Conservation (phyloP, 2,797 vertebrate species). For the Gobionotothen gibberifrons region DNA sequence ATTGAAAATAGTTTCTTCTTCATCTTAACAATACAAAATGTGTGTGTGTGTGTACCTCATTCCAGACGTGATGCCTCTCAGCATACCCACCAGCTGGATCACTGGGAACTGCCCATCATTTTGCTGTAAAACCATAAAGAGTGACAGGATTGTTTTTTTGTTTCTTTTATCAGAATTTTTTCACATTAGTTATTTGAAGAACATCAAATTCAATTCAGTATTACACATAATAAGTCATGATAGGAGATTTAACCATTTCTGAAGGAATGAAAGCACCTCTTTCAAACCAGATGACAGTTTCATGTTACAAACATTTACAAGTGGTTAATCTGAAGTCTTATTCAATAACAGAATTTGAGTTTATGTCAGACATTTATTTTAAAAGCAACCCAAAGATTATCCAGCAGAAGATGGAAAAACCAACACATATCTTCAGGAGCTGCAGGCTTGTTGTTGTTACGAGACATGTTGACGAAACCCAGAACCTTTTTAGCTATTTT, state of each 20-base stretch:
- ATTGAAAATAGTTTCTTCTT: neutral
- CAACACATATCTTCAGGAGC: neutral
- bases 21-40: neutral
- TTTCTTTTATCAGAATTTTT: slow-evolving; percentile 31
- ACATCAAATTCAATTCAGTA: slow-evolving; percentile 6
- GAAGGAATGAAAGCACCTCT: neutral
- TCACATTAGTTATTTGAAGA: slow-evolving; percentile 31
- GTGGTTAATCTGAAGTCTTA: neutral
- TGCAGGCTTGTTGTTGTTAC: slow-evolving; percentile 15
- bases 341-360: too few species aligned
- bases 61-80: slow-evolving; percentile 93
- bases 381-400: neutral
- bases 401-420: neutral
- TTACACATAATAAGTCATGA: slow-evolving; percentile 18
- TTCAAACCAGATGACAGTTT: neutral
- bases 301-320: neutral
- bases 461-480: slow-evolving; percentile 10
- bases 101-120: slow-evolving; percentile 91
- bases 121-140: slow-evolving; percentile 81
- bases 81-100: slow-evolving; percentile 90
- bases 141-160: slow-evolving; percentile 43
- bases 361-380: neutral
- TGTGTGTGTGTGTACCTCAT: slow-evolving; percentile 85
- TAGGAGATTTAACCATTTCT: neutral
- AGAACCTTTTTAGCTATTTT: slow-evolving; percentile 19